A percentile compares a stretch with the other conserved stretches of the same genome.
phyloP scores from a whole-genome alignment of 2,113 vertebrate genomes.

The Leucosticte australis region DNA sequence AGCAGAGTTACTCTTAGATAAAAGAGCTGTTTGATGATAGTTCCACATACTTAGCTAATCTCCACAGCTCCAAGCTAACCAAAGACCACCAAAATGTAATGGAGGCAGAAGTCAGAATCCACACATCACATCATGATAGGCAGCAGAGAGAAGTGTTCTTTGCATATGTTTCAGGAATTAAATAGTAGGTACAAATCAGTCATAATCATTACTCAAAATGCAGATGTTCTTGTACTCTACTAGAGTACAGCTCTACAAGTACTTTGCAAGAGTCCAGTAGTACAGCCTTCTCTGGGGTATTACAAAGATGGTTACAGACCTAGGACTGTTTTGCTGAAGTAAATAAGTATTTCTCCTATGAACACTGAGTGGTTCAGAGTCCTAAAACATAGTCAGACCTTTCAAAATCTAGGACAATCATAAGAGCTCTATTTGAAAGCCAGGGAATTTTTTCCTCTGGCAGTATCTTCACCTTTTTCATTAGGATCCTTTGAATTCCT shows the following conservation, averaged over 20 bases:
- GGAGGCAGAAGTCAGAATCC: background rate
- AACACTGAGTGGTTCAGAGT: background rate
- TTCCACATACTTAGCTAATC: background rate
- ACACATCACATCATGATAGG: background rate
- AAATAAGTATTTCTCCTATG: background rate
- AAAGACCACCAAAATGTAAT: background rate
- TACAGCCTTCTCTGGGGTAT: background rate
- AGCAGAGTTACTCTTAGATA: background rate
- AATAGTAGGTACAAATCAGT: background rate
- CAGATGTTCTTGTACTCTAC: background rate
- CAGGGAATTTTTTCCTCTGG: background rate
- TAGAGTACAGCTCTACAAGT: background rate
- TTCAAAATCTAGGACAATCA: background rate
- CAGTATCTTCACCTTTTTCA: background rate
- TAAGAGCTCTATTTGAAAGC: background rate
- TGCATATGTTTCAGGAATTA: background rate
- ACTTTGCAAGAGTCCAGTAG: background rate
- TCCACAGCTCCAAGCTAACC: background rate
- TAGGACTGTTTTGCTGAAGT: background rate
- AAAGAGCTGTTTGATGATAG: background rate
- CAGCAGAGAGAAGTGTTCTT: background rate
- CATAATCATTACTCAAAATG: background rate
- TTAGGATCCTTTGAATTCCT: background rate
- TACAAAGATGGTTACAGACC: background rate
- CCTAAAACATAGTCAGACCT: background rate